Evolutionary conservation across 2,113 vertebrate genomes (phyloP).

Genomic region (Centropristis striata): DNA sequence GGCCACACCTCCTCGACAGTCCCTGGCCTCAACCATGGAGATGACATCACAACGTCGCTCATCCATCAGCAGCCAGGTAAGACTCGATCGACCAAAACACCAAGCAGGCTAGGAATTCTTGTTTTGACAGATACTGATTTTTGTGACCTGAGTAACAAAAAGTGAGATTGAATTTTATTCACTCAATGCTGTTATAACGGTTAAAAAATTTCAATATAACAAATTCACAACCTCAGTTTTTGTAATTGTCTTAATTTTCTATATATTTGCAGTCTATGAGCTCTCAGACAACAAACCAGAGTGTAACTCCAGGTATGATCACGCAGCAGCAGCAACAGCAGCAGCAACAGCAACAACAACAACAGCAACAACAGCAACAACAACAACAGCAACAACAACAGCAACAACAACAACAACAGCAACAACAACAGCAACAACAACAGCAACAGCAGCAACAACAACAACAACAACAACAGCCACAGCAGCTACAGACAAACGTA

Average conservation of each 20-base stretch:
- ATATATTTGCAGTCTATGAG: conserved; percentile 80
- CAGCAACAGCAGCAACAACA: conserved; percentile 65
- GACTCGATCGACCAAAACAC: background rate
- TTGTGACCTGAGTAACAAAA: background rate
- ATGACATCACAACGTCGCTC: conserved; percentile 90
- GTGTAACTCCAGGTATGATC: conserved; percentile 76
- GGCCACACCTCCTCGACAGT: conserved; percentile 91
- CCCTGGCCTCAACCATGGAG: conserved; percentile 87
- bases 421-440: conserved; percentile 66
- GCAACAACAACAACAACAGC: conserved; percentile 66
- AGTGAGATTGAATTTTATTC: background rate
- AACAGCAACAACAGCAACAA: conserved; percentile 75
- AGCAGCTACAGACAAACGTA: conserved; percentile 89
- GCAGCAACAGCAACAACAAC: conserved; percentile 40
- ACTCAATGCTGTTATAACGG: background rate
- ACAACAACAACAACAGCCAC: conserved; percentile 78
- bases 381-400: conserved; percentile 76
- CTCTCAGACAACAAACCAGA: conserved; percentile 84
- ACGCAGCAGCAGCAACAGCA: conserved; percentile 66
- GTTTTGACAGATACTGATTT: background rate
- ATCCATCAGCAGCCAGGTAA: conserved; percentile 94
- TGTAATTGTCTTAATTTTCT: conserved; percentile 11
- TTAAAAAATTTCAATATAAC: background rate
- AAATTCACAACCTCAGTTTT: background rate
- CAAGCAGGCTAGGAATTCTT: background rate